phyloP scores from a whole-genome alignment of 2,797 vertebrate species.

The Remorina albescens region DNA sequence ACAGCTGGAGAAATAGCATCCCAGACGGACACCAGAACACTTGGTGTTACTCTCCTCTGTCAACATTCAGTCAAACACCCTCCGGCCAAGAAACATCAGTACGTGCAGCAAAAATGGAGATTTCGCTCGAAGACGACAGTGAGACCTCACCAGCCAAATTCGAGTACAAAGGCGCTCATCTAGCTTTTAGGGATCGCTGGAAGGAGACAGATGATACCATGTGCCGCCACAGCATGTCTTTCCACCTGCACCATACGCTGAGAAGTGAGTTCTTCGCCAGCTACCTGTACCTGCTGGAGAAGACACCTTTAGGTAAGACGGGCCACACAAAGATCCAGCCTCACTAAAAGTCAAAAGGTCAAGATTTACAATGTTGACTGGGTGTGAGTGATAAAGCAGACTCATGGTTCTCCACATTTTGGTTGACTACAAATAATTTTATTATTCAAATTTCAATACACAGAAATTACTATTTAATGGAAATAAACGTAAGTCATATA shows the following conservation, averaged over 20 bases:
- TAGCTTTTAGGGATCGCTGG: conserved; percentile 91
- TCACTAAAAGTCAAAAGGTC: not conserved
- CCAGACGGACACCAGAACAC: conserved; percentile 60
- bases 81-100: not conserved
- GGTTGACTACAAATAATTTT: not conserved
- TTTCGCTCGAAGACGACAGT: not conserved
- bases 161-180: conserved; percentile 88
- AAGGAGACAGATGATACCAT: conserved; percentile 89
- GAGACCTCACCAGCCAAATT: conserved; percentile 51
- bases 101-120: conserved; percentile 44
- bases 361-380: not conserved
- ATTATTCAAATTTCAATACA: not conserved
- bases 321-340: not conserved
- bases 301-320: conserved; percentile 91
- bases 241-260: conserved; percentile 91
- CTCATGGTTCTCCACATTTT: conserved; percentile 1
- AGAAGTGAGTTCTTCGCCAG: conserved; percentile 95
- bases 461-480: not conserved
- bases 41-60: not conserved
- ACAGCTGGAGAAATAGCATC: conserved; percentile 67
- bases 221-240: conserved; percentile 95
- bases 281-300: conserved; percentile 94
- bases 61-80: not conserved
- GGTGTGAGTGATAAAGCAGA: not conserved
- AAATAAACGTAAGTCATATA: too few species aligned